phyloP scores from a whole-genome alignment of 1,140 invertebrate species.

The Physella acuta region DNA sequence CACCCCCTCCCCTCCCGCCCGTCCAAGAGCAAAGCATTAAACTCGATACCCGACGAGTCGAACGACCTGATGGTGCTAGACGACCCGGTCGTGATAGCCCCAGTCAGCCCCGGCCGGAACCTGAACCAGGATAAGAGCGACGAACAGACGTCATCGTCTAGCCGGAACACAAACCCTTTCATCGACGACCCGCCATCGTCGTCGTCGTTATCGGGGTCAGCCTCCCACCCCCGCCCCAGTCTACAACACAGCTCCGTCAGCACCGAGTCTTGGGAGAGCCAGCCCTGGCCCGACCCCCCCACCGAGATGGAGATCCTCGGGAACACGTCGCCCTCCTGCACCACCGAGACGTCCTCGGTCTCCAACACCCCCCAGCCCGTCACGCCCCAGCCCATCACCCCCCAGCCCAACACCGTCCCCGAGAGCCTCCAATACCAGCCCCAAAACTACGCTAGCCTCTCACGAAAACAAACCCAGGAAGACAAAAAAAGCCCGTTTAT shows the following conservation, averaged over 20 bases:
- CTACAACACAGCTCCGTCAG: background rate
- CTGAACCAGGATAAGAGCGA: no score
- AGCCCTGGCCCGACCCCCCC: constrained; percentile 24
- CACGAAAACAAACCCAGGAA: background rate
- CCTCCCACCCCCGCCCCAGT: background rate
- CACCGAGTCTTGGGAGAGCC: constrained; percentile 13
- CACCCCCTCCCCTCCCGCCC: background rate
- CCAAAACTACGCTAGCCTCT: background rate
- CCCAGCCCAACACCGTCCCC: background rate
- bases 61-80: constrained; percentile 15
- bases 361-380: background rate
- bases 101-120: background rate
- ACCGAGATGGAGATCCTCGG: background rate
- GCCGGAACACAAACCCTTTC: constrained; percentile 15
- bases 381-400: background rate
- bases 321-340: background rate
- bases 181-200: background rate
- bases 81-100: constrained; percentile 11
- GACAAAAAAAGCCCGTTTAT: background rate
- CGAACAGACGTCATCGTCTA: background rate
- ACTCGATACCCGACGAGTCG: background rate
- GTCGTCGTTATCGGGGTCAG: no score
- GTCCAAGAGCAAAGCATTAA: background rate
- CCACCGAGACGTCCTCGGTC: background rate
- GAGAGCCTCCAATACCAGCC: constrained; percentile 15